phyloP scores from a whole-genome alignment of 2,888 invertebrate genomes.

The Drosophila picticornis region DNA sequence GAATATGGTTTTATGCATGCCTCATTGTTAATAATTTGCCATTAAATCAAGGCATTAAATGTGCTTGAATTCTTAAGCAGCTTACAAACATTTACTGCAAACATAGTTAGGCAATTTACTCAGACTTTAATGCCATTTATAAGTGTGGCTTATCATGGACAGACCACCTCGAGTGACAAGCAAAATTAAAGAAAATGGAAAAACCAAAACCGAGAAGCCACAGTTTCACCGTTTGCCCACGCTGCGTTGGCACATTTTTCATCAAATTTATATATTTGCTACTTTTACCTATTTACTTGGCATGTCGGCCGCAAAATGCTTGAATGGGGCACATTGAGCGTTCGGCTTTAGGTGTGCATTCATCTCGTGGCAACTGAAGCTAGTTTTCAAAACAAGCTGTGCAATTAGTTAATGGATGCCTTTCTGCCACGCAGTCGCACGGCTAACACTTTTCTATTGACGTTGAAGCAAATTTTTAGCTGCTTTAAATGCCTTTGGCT shows the following conservation, averaged over 20 bases:
- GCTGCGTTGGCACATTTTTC: conserved; percentile 61
- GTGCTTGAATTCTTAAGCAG: background rate
- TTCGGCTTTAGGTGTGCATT: conserved; percentile 11
- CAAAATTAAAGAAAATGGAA: conserved; percentile 12
- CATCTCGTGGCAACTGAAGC: conserved; percentile 43
- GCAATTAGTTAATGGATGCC: conserved; percentile 81
- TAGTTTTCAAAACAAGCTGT: conserved; percentile 64
- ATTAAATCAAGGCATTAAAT: background rate
- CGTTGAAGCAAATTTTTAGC: conserved; percentile 27
- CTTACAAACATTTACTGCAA: background rate
- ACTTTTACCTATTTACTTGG: conserved; percentile 49
- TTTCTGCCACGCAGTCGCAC: background rate
- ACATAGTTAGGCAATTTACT: background rate
- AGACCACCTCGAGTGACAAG: background rate
- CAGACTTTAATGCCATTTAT: background rate
- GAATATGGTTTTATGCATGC: background rate
- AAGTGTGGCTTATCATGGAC: background rate
- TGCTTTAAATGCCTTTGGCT: conserved; percentile 53
- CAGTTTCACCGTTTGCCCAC: conserved; percentile 44
- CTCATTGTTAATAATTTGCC: background rate
- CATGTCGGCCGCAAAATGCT: conserved; percentile 51
- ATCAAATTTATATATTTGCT: conserved; percentile 43
- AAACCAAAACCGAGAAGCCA: conserved; percentile 56
- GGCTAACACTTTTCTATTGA: conserved; percentile 9
- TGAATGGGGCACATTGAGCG: conserved; percentile 46